phyloP scores from a whole-genome alignment of 2,113 vertebrate species.

The Prunella himalayana region DNA sequence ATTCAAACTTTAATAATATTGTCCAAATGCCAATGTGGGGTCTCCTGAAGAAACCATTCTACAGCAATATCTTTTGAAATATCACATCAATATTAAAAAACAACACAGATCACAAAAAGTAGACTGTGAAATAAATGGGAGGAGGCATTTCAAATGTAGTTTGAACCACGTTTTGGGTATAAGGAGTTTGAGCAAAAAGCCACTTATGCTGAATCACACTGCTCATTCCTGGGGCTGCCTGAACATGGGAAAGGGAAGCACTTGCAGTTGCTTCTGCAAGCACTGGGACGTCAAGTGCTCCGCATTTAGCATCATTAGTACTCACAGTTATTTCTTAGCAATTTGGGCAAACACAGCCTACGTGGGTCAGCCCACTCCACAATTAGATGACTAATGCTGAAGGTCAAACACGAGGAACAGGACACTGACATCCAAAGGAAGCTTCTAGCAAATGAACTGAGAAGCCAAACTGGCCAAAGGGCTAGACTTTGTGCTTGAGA shows the following conservation, averaged over 20 bases:
- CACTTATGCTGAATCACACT: neutral
- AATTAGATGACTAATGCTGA: neutral
- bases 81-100: neutral
- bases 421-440: neutral
- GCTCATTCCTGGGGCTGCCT: neutral
- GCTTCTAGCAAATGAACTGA: neutral
- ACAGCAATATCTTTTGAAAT: neutral
- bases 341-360: neutral
- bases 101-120: neutral
- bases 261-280: neutral
- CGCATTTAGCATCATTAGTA: neutral
- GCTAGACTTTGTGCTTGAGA: neutral
- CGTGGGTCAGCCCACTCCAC: neutral
- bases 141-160: neutral
- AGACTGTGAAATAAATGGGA: neutral
- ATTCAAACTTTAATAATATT: neutral
- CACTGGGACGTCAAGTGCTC: neutral
- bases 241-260: neutral
- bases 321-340: neutral
- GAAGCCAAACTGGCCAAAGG: neutral
- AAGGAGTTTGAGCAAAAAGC: neutral
- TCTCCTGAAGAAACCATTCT: neutral
- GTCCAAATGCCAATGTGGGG: neutral
- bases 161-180: neutral
- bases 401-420: neutral